These are phyloP conservation scores for Carposina sasakii DNA, from an alignment of 1,140 invertebrate genomes.

Conservation along the genomic window DNA sequence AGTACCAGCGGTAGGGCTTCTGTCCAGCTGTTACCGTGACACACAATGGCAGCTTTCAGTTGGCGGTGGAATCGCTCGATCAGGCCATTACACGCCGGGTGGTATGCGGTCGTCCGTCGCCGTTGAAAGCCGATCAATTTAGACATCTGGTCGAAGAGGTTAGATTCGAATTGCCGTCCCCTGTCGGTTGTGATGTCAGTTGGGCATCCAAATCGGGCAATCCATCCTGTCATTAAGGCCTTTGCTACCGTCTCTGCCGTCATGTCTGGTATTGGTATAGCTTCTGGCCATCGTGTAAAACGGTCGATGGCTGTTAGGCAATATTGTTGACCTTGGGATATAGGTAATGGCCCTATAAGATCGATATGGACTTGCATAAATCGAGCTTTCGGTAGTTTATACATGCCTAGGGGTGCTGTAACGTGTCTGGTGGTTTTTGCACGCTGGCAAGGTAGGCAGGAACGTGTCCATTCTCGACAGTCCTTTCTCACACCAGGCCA, in stretches of 20 bases:
- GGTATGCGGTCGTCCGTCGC: not conserved
- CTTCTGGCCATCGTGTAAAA: not conserved
- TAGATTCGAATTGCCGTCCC: slow-evolving; percentile 9
- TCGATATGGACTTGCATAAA: not conserved
- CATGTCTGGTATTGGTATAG: not conserved
- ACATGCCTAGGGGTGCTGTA: not conserved
- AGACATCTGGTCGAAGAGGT: not conserved
- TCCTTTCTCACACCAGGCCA: not conserved
- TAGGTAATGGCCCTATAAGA: not conserved
- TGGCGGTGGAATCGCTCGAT: slow-evolving; percentile 2
- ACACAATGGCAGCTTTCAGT: slow-evolving; percentile 1
- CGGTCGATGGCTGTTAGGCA: slow-evolving; percentile 1
- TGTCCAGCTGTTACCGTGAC: slow-evolving; percentile 26
- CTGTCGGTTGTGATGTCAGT: slow-evolving; percentile 3
- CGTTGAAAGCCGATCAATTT: slow-evolving; percentile 3
- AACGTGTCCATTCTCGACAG: not conserved
- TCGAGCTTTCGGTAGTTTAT: not conserved
- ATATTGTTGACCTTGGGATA: not conserved
- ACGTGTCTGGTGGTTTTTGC: not conserved
- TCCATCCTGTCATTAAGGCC: not conserved
- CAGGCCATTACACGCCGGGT: slow-evolving; percentile 2
- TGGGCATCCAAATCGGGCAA: slow-evolving; percentile 3
- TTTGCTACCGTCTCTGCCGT: slow-evolving; percentile 1
- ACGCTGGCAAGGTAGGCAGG: not conserved
- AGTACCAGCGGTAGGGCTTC: slow-evolving; percentile 31